These are phyloP conservation scores for Lithophane semibrunnea DNA, from an alignment of 2,888 invertebrate species.

Conservation along the genomic window DNA sequence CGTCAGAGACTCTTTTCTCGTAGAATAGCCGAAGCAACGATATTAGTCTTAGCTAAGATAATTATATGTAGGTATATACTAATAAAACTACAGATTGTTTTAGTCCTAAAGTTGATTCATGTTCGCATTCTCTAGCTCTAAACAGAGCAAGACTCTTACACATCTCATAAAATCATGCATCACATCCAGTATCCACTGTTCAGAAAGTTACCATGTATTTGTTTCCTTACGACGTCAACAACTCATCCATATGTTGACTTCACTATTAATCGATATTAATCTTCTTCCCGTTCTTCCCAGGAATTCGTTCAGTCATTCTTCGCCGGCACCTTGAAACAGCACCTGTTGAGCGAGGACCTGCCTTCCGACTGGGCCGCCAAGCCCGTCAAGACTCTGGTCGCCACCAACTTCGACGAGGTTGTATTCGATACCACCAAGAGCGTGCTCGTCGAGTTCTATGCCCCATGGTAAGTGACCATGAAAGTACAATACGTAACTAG, in stretches of 20 bases:
- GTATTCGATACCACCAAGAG: constrained; percentile 96
- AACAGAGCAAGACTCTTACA: not conserved
- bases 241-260: not conserved
- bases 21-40: not conserved
- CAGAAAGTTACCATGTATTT: not conserved
- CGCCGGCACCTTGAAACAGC: constrained; percentile 98
- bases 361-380: constrained; percentile 99
- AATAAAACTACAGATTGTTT: not conserved
- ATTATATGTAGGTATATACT: no score
- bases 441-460: constrained; percentile 99
- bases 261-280: constrained; percentile 13
- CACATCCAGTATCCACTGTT: not conserved
- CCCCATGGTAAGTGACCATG: constrained; percentile 94
- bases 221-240: not conserved
- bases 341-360: constrained; percentile 97
- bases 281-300: constrained; percentile 64
- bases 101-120: not conserved
- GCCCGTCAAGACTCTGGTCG: constrained; percentile 97
- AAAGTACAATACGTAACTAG: not conserved
- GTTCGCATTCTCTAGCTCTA: not conserved
- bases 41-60: not conserved
- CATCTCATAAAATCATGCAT: not conserved
- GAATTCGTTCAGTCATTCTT: constrained; percentile 97
- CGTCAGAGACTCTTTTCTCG: not conserved
- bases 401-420: constrained; percentile 98